Evolutionary conservation across 1,140 invertebrate genomes (phyloP), one percentile per base, ranked within the genome.

Genomic region (Lepidurus couesii): DNA sequence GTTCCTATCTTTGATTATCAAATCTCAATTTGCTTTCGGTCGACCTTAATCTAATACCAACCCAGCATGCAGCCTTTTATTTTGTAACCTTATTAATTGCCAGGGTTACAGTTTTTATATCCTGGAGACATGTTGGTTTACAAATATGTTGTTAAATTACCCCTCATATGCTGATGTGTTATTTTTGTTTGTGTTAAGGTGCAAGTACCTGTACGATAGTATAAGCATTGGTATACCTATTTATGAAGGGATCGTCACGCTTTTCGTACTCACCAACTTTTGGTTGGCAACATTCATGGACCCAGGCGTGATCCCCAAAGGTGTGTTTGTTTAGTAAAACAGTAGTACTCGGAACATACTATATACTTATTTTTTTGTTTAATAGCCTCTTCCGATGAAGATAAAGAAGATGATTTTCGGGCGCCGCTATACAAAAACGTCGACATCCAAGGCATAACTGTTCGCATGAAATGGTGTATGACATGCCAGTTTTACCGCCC

Each of bases 391-490:
- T 92, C 95, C 87, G 96, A 98, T 87, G 96, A 98, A 90, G 93
- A 96, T 84, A 89, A 93, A 83, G 95, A 97, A 86, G 97, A 99
- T 87, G 98, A 99, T 86, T 96, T 98, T 84, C 89, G 96, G 82
- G 95, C 97, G 79, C 98, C 98, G 7, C 88, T 99, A 75, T 99
- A 98, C 84, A 98, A 98, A 87, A 99, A 93, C 86, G 95, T 98
- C 78, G 96, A 99, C 86, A 98, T 99, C 79, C 97, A 98, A 88
- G 96, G 96, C 77, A 97, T 98, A 79, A 97, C 95, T 21, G 96
- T 99, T 65, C 91, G 97, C 80, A 98, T 99, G 96, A 99, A 99
- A 87, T 99, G 98, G 98, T 99, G 98, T 87, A 92, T 96, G 78
- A 99, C 98, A 1, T 99, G 98, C 88, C 97, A 99, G 87, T 99